Evolutionary conservation across 1,140 invertebrate species (phyloP), one percentile per base, ranked within the genome.

Genomic region (Bemisia tabaci): DNA sequence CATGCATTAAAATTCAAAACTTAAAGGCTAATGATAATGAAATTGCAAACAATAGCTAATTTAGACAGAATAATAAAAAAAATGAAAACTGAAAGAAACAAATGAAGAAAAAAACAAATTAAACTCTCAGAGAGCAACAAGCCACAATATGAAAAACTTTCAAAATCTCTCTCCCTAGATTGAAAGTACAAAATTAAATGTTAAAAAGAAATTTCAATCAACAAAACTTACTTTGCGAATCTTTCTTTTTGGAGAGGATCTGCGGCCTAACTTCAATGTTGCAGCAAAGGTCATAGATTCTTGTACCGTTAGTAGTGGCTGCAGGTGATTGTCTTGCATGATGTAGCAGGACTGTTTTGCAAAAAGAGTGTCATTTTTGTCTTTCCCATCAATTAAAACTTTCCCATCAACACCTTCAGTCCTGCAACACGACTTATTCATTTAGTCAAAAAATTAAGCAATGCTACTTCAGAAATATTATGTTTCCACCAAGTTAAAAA

Each of bases 231-330:
- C 33, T 48, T 17, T 48, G 5, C 17, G 5, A 48, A 9, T 48
- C 33, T 17, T 48, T 48, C 5, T 48, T 17, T 48, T 48, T 17
- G 5, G 5, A 9, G 33, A 48, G 33, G 17, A 48, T 48, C 17
- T 48, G 17, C 33, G 33, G 5, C 33, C 33, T 48, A 48, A 17
- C 33, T 95, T 94, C 1, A 95, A 80, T 72, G 91, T 83, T 9
- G 91, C 91, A 1, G 91, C 89, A 65, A 91, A 80, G 70, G 83
- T 83, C 87, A 95, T 91, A 2, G 89, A 82, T 79, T 95, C 92
- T 59, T 83, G 82, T 1, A 94, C 89, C 0, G 88, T 89, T 1
- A 95, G 79, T 63, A 87, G 80, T 0, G 86, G 84, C 68, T 92
- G 84, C 25, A 93, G 79, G 59, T 91, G 77, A 72, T 94, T 89